A percentile compares a stretch with the other conserved stretches of the same genome.
Evolutionary conservation across 2,113 vertebrate genomes (phyloP).

Genomic region (Theropithecus gelada): DNA sequence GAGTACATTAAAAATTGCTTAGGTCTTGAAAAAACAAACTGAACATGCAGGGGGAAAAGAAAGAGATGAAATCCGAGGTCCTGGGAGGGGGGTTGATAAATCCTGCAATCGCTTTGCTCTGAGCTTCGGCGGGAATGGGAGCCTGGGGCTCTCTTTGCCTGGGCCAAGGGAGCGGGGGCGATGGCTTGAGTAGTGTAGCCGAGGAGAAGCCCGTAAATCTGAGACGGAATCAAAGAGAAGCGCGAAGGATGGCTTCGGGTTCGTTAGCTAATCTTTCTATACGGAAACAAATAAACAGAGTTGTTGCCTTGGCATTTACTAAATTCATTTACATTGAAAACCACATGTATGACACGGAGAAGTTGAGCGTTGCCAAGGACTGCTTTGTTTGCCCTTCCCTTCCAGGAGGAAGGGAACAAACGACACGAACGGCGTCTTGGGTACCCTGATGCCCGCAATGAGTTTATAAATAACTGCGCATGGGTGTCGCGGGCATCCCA

Average conservation of each 20-base stretch:
- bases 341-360: not conserved
- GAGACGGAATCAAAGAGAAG: slow-evolving; percentile 31
- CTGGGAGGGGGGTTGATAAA: slow-evolving; percentile 40
- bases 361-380: not conserved
- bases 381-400: not conserved
- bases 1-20: slow-evolving; percentile 89
- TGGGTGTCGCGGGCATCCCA: not conserved
- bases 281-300: slow-evolving; percentile 25
- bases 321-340: slow-evolving; percentile 1
- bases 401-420: not conserved
- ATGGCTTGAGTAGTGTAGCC: not conserved
- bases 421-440: not conserved
- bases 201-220: not conserved
- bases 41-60: slow-evolving; percentile 76
- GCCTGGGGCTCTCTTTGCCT: slow-evolving; percentile 27
- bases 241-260: not conserved
- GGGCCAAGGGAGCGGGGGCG: not conserved
- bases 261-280: slow-evolving; percentile 22
- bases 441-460: not conserved
- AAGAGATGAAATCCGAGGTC: slow-evolving; percentile 77
- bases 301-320: not conserved
- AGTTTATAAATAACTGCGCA: slow-evolving; percentile 1
- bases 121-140: not conserved
- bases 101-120: not conserved
- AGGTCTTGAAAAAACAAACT: slow-evolving; percentile 90